Evolutionary conservation across 2,113 vertebrate species (phyloP).

Genomic region (Melanerpes formicivorus): DNA sequence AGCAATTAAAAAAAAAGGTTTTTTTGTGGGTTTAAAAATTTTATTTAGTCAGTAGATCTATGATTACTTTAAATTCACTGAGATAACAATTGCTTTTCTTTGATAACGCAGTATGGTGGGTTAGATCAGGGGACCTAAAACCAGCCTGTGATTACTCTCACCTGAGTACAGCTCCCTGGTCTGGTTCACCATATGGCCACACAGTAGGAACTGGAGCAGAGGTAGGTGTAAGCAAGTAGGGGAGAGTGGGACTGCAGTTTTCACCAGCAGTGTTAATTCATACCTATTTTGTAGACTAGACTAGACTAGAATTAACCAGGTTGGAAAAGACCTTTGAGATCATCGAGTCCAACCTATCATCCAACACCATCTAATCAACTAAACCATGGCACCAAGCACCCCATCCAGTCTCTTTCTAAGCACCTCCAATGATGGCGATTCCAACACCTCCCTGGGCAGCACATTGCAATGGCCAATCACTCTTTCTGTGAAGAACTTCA

Average conservation of each 20-base stretch:
- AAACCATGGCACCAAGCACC: no score
- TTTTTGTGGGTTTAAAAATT: neutral
- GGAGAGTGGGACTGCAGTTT: neutral
- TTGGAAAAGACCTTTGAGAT: no score
- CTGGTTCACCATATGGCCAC: fast-evolving
- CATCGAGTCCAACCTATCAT: no score
- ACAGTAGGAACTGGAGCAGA: fast-evolving
- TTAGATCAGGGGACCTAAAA: neutral
- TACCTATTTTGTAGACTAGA: neutral
- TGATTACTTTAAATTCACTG: neutral
- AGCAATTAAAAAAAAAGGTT: fast-evolving
- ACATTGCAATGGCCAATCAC: no score
- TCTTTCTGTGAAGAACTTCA: no score
- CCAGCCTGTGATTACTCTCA: neutral
- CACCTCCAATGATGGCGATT: no score
- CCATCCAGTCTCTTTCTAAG: no score
- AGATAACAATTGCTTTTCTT: neutral
- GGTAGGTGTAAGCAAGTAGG: neutral
- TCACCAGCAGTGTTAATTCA: neutral
- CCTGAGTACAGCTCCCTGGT: neutral
- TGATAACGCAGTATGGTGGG: fast-evolving
- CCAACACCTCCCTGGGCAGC: no score
- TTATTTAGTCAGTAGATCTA: neutral
- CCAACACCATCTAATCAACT: no score
- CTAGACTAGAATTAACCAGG: no score